Evolutionary conservation across 1,140 invertebrate genomes (phyloP).

Genomic region (Babylonia areolata): DNA sequence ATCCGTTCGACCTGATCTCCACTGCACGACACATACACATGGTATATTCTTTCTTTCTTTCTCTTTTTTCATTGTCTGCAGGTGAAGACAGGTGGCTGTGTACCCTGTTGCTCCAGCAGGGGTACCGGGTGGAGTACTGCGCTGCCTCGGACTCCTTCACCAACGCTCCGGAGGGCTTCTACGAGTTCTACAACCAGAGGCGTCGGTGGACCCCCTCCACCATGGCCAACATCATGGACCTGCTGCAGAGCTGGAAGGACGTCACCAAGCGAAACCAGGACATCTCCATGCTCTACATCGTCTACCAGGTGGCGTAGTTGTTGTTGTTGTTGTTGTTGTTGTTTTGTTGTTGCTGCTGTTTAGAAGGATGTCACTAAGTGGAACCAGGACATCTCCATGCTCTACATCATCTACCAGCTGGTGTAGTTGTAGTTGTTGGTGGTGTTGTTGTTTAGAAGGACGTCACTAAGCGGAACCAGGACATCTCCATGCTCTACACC

Average conservation of each 20-base stretch:
- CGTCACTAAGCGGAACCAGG: conserved; percentile 69
- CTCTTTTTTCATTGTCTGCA: too few relatives aligned
- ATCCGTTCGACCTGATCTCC: too few relatives aligned
- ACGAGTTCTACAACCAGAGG: conserved; percentile 82
- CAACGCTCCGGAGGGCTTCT: conserved; percentile 80
- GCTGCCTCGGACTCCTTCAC: conserved; percentile 82
- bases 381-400: too few relatives aligned
- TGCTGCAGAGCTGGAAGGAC: conserved; percentile 72
- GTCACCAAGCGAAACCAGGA: conserved; percentile 70
- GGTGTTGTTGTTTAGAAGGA: too few relatives aligned
- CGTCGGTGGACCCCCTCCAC: conserved; percentile 83
- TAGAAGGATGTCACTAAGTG: too few relatives aligned
- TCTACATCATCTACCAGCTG: conserved; percentile 82
- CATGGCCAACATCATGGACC: conserved; percentile 82
- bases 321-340: too few relatives aligned
- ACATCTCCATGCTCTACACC: conserved; percentile 65
- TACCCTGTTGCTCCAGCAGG: conserved; percentile 81
- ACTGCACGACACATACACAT: too few relatives aligned
- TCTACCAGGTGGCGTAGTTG: conserved; percentile 60
- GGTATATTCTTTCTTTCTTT: conserved; percentile 1
- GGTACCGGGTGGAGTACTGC: conserved; percentile 82
- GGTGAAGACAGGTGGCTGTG: conserved; percentile 83
- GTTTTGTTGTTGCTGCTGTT: too few relatives aligned
- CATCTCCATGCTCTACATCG: conserved; percentile 64
- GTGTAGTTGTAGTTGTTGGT: conserved; percentile 40